These are phyloP conservation scores for Limosa lapponica DNA, from an alignment of 2,797 vertebrate species.

Conservation along the genomic window DNA sequence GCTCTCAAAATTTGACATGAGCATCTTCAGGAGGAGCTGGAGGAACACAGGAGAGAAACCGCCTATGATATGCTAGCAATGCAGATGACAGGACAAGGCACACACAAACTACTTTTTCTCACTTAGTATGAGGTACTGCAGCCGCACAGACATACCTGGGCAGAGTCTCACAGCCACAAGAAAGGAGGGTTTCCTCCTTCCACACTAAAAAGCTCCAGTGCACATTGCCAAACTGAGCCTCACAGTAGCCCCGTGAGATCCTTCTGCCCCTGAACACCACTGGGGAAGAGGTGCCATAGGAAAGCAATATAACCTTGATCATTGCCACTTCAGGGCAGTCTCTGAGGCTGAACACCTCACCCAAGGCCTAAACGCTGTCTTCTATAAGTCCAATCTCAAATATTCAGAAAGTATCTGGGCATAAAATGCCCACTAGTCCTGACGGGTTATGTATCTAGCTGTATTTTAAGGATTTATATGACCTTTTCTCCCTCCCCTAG, in stretches of 20 bases:
- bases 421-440: neutral
- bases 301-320: neutral
- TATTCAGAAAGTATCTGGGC: neutral
- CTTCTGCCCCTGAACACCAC: neutral
- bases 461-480: neutral
- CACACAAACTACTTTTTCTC: neutral
- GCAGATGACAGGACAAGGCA: neutral
- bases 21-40: neutral
- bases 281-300: neutral
- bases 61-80: rapidly evolving
- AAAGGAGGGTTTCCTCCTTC: neutral
- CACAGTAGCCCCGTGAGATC: neutral
- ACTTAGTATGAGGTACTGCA: neutral
- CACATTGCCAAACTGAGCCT: neutral
- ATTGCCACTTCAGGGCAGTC: neutral
- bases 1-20: neutral
- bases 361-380: neutral
- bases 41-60: neutral
- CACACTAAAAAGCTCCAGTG: neutral
- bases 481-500: conserved; percentile 22
- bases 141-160: neutral
- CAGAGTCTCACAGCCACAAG: neutral
- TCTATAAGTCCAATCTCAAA: neutral
- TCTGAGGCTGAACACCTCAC: neutral
- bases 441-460: neutral